Conservation (phyloP, 2,888 invertebrate species). For the Tinea semifulvella region DNA sequence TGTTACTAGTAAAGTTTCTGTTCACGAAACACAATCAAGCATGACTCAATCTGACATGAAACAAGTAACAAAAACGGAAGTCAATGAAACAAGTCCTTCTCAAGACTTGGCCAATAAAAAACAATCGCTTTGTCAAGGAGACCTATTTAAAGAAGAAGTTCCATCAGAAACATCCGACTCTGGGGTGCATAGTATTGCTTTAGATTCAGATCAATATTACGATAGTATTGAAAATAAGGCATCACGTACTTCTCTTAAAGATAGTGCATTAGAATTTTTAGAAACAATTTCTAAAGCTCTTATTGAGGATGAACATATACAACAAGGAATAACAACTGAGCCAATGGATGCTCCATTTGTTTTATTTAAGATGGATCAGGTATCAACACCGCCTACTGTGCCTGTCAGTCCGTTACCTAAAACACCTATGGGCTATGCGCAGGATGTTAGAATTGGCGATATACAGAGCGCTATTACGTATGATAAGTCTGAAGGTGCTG, state of each 20-base stretch:
- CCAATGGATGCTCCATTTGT: constrained; percentile 33
- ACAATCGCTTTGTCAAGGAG: constrained; percentile 17
- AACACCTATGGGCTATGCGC: constrained; percentile 40
- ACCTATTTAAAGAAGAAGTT: constrained; percentile 32
- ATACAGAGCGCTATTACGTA: constrained; percentile 51
- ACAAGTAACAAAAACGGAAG: neutral
- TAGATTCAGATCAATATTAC: constrained; percentile 26
- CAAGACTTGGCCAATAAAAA: constrained; percentile 26
- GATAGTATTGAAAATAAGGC: constrained; percentile 20
- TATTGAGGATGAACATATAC: constrained; percentile 34
- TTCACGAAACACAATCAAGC: neutral
- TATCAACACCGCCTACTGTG: constrained; percentile 73
- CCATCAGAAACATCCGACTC: constrained; percentile 38
- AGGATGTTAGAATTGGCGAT: constrained; percentile 46
- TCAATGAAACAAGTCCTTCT: neutral
- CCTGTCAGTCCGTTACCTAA: constrained; percentile 71
- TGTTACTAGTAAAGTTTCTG: neutral
- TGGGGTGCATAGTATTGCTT: constrained; percentile 36
- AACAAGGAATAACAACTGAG: constrained; percentile 55
- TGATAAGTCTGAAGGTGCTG: constrained; percentile 47
- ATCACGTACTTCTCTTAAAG: constrained; percentile 22
- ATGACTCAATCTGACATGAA: neutral
- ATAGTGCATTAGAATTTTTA: constrained; percentile 34
- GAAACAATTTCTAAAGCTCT: constrained; percentile 31
- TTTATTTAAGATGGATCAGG: constrained; percentile 36